These are phyloP conservation scores for Apodemus sylvaticus DNA, from an alignment of 2,113 vertebrate genomes.

Conservation along the genomic window DNA sequence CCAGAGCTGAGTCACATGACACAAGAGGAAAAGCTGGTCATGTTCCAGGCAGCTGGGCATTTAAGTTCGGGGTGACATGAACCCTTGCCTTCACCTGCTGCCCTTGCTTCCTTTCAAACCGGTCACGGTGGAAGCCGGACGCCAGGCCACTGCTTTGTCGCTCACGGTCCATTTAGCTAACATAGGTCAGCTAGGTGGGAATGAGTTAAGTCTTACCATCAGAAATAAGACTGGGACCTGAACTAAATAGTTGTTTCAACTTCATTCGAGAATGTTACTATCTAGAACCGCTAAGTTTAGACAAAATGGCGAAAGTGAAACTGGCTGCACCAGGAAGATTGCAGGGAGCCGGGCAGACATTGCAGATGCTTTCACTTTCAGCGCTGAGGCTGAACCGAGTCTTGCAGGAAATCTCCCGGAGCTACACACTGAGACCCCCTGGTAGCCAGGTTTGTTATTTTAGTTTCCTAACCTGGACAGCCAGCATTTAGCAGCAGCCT, in stretches of 20 bases:
- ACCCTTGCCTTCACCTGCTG: background rate
- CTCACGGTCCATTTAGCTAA: background rate
- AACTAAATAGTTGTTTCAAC: background rate
- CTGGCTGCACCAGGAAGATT: background rate
- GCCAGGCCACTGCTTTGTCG: background rate
- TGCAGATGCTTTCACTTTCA: background rate
- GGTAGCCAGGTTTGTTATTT: background rate
- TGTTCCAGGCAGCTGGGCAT: background rate
- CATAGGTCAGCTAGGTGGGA: background rate
- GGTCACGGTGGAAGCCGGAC: background rate
- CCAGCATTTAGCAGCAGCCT: background rate
- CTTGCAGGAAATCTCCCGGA: background rate
- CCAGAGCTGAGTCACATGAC: background rate
- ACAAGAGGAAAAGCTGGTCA: background rate
- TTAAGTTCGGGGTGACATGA: background rate
- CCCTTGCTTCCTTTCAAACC: background rate
- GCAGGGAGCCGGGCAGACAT: background rate
- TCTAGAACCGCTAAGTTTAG: background rate
- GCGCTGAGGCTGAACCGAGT: background rate
- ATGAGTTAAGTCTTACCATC: background rate
- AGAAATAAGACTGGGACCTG: background rate
- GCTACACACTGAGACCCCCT: background rate
- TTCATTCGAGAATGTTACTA: background rate
- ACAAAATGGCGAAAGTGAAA: background rate
- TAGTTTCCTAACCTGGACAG: background rate